A percentile compares a stretch with the other conserved stretches of the same genome.
Evolutionary conservation across 2,797 vertebrate genomes (phyloP).

Genomic region (Catamblyrhynchus diadema): DNA sequence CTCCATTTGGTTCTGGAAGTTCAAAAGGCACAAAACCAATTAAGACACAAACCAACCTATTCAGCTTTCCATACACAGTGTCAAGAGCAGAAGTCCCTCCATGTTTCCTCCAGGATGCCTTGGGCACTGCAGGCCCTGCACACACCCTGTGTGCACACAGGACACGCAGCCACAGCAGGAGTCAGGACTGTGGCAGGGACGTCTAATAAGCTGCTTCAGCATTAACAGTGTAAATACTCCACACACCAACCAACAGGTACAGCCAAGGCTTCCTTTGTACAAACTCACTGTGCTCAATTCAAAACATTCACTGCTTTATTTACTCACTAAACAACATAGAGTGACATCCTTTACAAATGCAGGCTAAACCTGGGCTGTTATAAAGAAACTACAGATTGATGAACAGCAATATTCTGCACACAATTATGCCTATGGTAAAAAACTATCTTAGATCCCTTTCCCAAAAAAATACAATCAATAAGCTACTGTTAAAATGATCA

Average conservation of each 20-base stretch:
- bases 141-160: neutral
- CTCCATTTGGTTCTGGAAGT: neutral
- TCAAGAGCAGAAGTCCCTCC: neutral
- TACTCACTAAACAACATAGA: neutral
- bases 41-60: neutral
- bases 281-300: neutral
- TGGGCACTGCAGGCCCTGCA: neutral
- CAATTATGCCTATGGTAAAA: neutral
- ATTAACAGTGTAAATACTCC: neutral
- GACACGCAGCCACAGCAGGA: fast-evolving
- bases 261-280: neutral
- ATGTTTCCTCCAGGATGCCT: neutral
- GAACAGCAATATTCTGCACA: neutral
- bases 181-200: neutral
- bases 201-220: neutral
- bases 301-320: neutral
- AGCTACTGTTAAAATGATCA: neutral
- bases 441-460: neutral
- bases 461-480: neutral
- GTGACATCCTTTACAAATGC: neutral
- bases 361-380: neutral
- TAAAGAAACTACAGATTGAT: neutral
- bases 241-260: neutral
- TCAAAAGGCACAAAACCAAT: neutral
- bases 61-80: neutral